Base-by-base conservation (phyloP, 2,797 vertebrate species). In the Valencia hispanica region DNA sequence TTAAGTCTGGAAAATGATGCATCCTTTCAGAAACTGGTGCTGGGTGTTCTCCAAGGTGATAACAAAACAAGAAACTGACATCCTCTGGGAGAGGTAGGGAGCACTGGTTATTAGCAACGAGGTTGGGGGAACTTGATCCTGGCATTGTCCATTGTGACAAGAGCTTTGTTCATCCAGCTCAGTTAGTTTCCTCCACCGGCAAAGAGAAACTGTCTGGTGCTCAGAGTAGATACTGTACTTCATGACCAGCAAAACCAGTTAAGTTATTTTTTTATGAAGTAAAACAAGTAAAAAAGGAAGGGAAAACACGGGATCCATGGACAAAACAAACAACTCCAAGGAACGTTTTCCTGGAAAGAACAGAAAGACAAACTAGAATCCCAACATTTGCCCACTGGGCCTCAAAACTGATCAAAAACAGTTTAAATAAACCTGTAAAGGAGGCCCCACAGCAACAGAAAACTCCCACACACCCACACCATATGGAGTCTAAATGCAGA, bases 381-480 rank as follows among this genome's bases (percentile, higher is more conserved):
- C 63, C 36, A 5, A 8, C 11, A n/a, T 68, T 68, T 15, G 14
- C 22, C 1, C 14, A 68, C 65, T 68, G 65, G 41, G 65, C 41
- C 41, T 68, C 65, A 68, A 45, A 66, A 41, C 36, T 41, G 63
- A 66, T 66, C 36, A 66, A n/a, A 41, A 66, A 2, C 20, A 25
- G 36, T n/a, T 25, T 66, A 66, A 66, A 66, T 66, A 41, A 41
- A 66, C 3, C 0, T 8, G 9, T 36, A 36, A 36, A 63, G 59
- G 32, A 63, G n/a, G 59, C 59, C 59, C 18, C 63, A 41, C 11
- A 45, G 39, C 65, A 68, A n/a, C 65, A 68, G 65, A 68, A 57
- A 68, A 30, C 41, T 68, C 65, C 39, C 41, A 68, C 65, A 45
- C 41, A 45, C 22, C 41, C 41, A 27, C 39, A 8, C 65, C 36